These are phyloP conservation scores for Onthophagus sagittarius DNA, from an alignment of 2,888 invertebrate species.

Conservation along the genomic window DNA sequence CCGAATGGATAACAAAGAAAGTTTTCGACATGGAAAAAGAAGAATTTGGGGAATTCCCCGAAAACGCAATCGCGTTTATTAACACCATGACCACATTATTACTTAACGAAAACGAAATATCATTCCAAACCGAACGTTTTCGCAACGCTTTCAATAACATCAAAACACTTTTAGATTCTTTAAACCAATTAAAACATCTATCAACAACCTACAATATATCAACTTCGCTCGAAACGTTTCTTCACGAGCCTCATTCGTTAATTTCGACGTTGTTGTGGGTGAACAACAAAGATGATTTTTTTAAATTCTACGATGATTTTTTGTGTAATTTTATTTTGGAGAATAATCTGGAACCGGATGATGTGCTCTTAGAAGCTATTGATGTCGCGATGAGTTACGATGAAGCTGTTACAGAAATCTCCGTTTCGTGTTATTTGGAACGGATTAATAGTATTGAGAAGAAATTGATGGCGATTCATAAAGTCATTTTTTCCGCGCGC, in stretches of 20 bases:
- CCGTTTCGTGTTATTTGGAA: slow-evolving; percentile 34
- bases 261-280: slow-evolving; percentile 20
- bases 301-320: slow-evolving; percentile 43
- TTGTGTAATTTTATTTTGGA: slow-evolving; percentile 46
- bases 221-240: slow-evolving; percentile 34
- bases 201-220: slow-evolving; percentile 33
- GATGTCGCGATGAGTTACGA: slow-evolving; percentile 36
- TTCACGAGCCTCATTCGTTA: slow-evolving; percentile 29
- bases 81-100: slow-evolving; percentile 31
- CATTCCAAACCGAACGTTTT: not conserved
- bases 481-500: slow-evolving; percentile 34
- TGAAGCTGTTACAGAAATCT: not conserved
- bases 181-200: slow-evolving; percentile 32
- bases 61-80: slow-evolving; percentile 34
- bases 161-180: slow-evolving; percentile 15
- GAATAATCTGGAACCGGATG: slow-evolving; percentile 46
- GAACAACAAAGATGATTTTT: slow-evolving; percentile 35
- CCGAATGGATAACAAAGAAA: slow-evolving; percentile 36
- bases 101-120: slow-evolving; percentile 31
- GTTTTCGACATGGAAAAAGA: slow-evolving; percentile 35
- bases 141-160: slow-evolving; percentile 18
- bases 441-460: slow-evolving; percentile 34
- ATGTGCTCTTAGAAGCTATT: slow-evolving; percentile 46
- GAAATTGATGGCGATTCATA: slow-evolving; percentile 34
- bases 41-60: slow-evolving; percentile 39